Base-by-base conservation (phyloP, 2,888 invertebrate species). In the Odontomyia ornata region DNA sequence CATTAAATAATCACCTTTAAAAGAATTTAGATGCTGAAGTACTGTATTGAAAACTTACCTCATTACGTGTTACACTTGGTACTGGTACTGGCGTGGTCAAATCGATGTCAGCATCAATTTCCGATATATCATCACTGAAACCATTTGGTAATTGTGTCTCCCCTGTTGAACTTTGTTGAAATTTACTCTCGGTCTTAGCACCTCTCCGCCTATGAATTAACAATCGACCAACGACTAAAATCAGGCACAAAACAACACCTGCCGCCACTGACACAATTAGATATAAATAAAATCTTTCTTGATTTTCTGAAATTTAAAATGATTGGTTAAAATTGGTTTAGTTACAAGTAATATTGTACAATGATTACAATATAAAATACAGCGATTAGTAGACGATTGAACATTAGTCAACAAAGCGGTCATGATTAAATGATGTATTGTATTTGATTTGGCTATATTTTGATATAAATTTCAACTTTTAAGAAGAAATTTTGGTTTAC, bases 81-180 rank as follows among this genome's bases (percentile, higher is more conserved):
- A 89, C 87, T 65, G 91, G 90, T 77, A 90, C 87, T 67, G 91
- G 89, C 43, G 90, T 89, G 76, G 91, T 90, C 79, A 92, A 87
- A 84, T 91, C 92, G 80, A 92, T 91, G 84, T 92, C 92, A 27
- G 91, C 92, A 84, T 93, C 93, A 79, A 93, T 91, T 87, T 95
- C 95, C 82, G 94, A 95, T 87, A 95, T 93, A 86, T 95, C 94
- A 87, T 95, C 95, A 60, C 83, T 83, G 87, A 95, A 95, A 77
- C 94, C 94, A 84, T 93, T 93, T 15, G 94, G 93, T 77, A 94
- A 88, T 81, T 93, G 91, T 62, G 93, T 93, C 79, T 93, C 93
- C 79, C 93, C 92, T 71, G 92, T 90, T 78, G 91, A 89, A 80
- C 90, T 90, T 25, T 91, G 89, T 80, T 90, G 90, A 78, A 92